Evolutionary conservation across 2,113 vertebrate genomes (phyloP).

Genomic region (Syngnathus typhle): DNA sequence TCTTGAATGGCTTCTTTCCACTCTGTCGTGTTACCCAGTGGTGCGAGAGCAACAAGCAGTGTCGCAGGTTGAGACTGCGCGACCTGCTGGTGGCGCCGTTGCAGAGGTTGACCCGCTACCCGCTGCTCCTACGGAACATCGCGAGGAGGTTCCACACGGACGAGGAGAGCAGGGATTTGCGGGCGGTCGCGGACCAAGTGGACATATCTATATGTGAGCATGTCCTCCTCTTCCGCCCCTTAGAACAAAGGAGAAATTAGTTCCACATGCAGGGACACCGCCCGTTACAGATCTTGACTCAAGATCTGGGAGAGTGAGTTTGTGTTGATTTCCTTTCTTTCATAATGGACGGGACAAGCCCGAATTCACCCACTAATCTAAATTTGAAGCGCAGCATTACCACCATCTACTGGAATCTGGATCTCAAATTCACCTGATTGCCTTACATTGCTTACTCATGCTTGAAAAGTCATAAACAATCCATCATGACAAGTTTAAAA

Average conservation of each 20-base stretch:
- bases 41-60: conserved; percentile 81
- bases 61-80: conserved; percentile 74
- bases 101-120: conserved; percentile 80
- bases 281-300: neutral
- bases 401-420: too few species aligned
- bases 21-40: conserved; percentile 62
- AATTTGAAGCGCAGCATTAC: too few species aligned
- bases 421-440: too few species aligned
- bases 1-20: neutral
- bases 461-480: too few species aligned
- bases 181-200: conserved; percentile 77
- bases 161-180: conserved; percentile 68
- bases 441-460: too few species aligned
- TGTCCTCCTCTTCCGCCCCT: neutral
- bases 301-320: neutral
- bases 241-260: neutral
- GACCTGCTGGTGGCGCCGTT: conserved; percentile 83
- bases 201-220: conserved; percentile 82
- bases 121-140: conserved; percentile 81
- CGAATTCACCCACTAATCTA: too few species aligned
- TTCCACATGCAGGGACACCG: neutral
- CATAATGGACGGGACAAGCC: too few species aligned
- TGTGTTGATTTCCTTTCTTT: too few species aligned
- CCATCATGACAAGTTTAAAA: too few species aligned
- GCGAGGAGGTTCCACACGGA: conserved; percentile 70